A percentile compares a stretch with the other conserved stretches of the same genome.
Conservation (phyloP, 2,888 invertebrate genomes). For the Nemurella pictetii region DNA sequence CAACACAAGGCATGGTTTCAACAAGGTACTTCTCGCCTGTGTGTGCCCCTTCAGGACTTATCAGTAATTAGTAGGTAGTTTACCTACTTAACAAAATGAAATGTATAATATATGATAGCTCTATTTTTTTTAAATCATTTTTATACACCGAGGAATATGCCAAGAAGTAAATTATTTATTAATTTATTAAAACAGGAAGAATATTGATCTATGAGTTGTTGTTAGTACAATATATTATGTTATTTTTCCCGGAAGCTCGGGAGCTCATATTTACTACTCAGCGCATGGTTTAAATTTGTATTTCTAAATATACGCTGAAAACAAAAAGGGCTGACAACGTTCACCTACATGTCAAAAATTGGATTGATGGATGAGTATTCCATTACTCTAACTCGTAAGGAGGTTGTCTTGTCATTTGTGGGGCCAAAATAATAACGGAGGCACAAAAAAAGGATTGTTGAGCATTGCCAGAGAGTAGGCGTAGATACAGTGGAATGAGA, state of each 20-base stretch:
- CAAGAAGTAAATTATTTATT: too few relatives aligned
- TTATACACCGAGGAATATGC: too few relatives aligned
- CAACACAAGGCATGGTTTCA: conserved; percentile 67
- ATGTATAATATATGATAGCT: too few relatives aligned
- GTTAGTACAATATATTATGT: background rate
- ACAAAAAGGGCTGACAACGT: background rate
- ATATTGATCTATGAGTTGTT: too few relatives aligned
- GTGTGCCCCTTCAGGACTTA: too few relatives aligned
- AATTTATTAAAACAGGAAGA: background rate
- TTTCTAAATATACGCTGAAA: background rate
- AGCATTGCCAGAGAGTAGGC: background rate
- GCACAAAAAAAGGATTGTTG: background rate
- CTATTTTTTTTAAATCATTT: too few relatives aligned
- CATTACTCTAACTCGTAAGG: background rate
- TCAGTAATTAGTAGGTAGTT: too few relatives aligned
- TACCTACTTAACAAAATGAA: too few relatives aligned
- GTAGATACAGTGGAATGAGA: background rate
- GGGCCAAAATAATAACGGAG: background rate
- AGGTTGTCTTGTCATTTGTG: background rate
- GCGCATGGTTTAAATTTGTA: background rate
- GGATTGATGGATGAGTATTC: background rate
- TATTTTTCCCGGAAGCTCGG: background rate
- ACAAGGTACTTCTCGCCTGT: too few relatives aligned
- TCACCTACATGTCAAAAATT: background rate
- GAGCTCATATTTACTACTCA: too few relatives aligned